Base-by-base conservation (phyloP, 2,888 invertebrate genomes). In the Hirtodrosophila trivittata region DNA sequence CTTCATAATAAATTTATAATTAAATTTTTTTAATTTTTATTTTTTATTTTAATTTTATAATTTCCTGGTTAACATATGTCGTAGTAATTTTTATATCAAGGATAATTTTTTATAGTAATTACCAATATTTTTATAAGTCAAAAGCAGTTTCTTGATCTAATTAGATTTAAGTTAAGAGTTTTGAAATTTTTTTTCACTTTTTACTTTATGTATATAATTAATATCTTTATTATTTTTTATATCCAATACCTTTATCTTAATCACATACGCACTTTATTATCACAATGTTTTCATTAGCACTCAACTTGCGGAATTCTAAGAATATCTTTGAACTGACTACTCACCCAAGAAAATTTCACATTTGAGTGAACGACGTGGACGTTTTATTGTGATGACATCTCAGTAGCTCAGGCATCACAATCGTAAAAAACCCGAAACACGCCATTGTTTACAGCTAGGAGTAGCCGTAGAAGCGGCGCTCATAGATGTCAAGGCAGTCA, bases 301-400 rank as follows among this genome's bases (percentile, higher is more conserved):
- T 56, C 10, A 58, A 54, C 10, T 45, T 9, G 10, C 9, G 16
- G 38, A 42, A 6, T 32, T 46, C 58, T 46, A 30, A 46, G 16
- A 6, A 51, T 51, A 60, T 55, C 58, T 63, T 63, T 12, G 45
- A 57, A 57, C 43, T 51, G 41, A 39, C 59, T 77, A 80, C 80
- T 80, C 75, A 80, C 80, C 80, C 75, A 77, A 58, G 64, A 51
- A 46, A 65, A 57, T 59, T 38, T 46, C 37, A 56, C 64, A 62
- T 64, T 64, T 56, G 59, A 49, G 21, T 71, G 62, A 21, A 55
- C 47, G 35, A 46, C 10, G 56, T 33, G 38, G 46, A 49, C 41
- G 47, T 66, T 77, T 80, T 77, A 83, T 75, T 69, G 66, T 62
- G 77, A 80, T 75, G 84, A 67, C 66, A 64, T 50, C 55, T 43